Evolutionary conservation across 2,113 vertebrate species (phyloP).

Genomic region (Microcebus lehilahytsara): DNA sequence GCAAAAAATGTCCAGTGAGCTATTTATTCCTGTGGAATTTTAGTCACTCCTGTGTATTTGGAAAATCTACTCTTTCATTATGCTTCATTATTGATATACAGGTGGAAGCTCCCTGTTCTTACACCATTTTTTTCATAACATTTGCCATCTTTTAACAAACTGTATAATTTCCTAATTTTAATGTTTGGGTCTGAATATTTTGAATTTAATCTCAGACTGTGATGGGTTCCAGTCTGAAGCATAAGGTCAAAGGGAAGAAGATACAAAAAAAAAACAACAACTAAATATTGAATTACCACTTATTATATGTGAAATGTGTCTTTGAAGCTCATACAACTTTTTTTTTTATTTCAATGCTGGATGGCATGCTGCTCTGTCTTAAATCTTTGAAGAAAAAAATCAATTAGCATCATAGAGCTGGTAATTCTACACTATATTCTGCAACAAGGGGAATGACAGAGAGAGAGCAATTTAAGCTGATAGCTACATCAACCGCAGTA

Average conservation of each 20-base stretch:
- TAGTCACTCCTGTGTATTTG: not conserved
- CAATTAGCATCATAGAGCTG: slow-evolving; percentile 76
- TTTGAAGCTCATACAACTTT: slow-evolving; percentile 57
- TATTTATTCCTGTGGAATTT: not conserved
- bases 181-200: not conserved
- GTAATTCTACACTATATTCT: slow-evolving; percentile 70
- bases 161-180: not conserved
- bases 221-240: not conserved
- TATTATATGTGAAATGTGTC: slow-evolving; percentile 49
- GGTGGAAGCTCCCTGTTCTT: not conserved
- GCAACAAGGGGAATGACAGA: slow-evolving; percentile 72
- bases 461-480: slow-evolving; percentile 83
- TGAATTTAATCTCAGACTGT: not conserved
- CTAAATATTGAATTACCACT: slow-evolving; percentile 36
- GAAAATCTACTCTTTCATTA: not conserved
- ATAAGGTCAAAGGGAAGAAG: not conserved
- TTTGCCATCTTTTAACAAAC: not conserved
- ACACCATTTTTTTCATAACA: not conserved
- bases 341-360: slow-evolving; percentile 60
- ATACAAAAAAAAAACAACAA: not conserved
- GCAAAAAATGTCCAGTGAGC: not conserved
- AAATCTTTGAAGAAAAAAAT: slow-evolving; percentile 78
- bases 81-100: not conserved
- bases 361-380: slow-evolving; percentile 62
- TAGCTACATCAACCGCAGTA: slow-evolving; percentile 81